Conservation (phyloP, 2,113 vertebrate species). For the Serilophus lunatus region DNA sequence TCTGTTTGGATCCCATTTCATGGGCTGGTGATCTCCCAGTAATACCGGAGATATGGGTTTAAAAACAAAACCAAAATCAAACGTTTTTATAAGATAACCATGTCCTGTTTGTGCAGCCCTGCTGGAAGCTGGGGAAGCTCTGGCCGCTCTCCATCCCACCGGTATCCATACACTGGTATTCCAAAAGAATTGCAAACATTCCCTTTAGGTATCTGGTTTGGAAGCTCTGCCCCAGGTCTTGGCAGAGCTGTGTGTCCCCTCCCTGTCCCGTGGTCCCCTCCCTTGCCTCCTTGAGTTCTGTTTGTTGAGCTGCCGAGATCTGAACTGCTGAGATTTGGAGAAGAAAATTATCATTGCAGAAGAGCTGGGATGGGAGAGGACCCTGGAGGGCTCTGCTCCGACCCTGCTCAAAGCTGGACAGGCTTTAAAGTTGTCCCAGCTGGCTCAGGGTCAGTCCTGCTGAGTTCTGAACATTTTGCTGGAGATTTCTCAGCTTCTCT, state of each 20-base stretch:
- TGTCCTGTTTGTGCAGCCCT: neutral
- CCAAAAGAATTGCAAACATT: neutral
- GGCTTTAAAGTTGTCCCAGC: neutral
- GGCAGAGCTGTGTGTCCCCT: neutral
- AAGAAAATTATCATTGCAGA: neutral
- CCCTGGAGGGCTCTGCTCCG: neutral
- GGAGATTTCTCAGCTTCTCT: neutral
- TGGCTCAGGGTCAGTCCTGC: neutral
- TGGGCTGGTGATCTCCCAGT: neutral
- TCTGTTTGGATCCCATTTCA: neutral
- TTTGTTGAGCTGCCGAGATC: neutral
- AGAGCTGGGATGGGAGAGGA: neutral
- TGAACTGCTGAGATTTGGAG: neutral
- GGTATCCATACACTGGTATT: rapidly evolving
- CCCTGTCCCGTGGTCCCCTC: rapidly evolving
- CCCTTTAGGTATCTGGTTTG: neutral
- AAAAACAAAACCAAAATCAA: neutral
- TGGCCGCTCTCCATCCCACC: neutral
- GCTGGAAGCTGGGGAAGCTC: neutral
- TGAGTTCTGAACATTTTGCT: neutral
- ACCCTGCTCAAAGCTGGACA: neutral
- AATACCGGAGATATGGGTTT: neutral
- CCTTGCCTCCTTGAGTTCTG: neutral
- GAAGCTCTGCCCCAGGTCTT: neutral
- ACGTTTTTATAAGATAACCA: neutral